Base-by-base conservation (phyloP, 2,797 vertebrate genomes). In the Liparis tanakae region DNA sequence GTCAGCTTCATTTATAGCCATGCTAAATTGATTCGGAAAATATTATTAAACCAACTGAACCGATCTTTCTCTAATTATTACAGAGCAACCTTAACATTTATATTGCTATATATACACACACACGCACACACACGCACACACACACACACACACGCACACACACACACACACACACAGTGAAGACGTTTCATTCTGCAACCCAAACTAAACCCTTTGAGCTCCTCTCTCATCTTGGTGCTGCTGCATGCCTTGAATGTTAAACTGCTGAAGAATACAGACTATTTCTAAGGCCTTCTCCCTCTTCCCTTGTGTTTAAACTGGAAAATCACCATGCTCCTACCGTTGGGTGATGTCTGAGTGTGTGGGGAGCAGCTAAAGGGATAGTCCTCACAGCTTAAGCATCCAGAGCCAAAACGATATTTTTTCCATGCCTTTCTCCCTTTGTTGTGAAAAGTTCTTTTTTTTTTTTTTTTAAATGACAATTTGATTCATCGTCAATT, bases 41-140 rank as follows among this genome's bases (percentile, higher is more conserved):
- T 91, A 90, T 92, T 92, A 92, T 93, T 91, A 90, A 90, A 91
- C 83, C 89, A 83, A 86, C 84, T 91, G 88, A 91, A 93, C 79
- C 85, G 17, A 90, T 74, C 67, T 85, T 88, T 87, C 58, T 87
- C 76, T 90, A 89, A 92, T 90, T 88, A 93, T 92, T 86, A 89
- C 78, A 78, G 86, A 69, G 69, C 76, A 83, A 88, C 85, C 82
- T 86, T 78, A 87, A 90, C 85, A 84, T 83, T 91, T 92, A 87
- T 86, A 88, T 91, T 82, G 88, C 78, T 87, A 84, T 67, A 63
- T 5, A 72, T 36, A 64, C 20, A 67, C 20, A 55, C n/a, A n/a
- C n/a, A n/a, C n/a, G n/a, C n/a, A n/a, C n/a, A n/a, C n/a, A n/a
- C n/a, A n/a, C n/a, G n/a, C n/a, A n/a, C n/a, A n/a, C n/a, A n/a